These are phyloP conservation scores for Paedocypris sp. DNA, from an alignment of 2,113 vertebrate genomes.

Conservation along the genomic window DNA sequence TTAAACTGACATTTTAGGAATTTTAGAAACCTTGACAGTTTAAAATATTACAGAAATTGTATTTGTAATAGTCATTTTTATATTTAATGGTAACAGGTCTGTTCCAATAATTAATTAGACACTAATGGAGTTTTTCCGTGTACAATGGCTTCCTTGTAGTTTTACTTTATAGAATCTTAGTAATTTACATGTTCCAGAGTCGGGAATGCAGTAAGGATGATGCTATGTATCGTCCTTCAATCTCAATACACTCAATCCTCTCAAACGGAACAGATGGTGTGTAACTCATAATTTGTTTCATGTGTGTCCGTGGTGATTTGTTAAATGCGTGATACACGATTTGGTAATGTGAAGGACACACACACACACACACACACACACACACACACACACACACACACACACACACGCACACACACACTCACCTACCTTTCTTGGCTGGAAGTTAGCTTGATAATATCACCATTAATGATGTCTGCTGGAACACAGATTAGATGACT, in stretches of 20 bases:
- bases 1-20: too few species aligned
- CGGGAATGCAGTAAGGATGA: too few species aligned
- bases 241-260: neutral
- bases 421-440: neutral
- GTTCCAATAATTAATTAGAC: too few species aligned
- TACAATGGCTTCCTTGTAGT: too few species aligned
- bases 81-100: too few species aligned
- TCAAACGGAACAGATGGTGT: neutral
- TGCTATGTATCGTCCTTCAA: slow-evolving; percentile 5
- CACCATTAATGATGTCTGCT: slow-evolving; percentile 7
- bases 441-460: neutral
- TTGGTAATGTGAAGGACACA: slow-evolving; percentile 17
- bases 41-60: too few species aligned
- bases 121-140: too few species aligned
- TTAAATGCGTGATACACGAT: slow-evolving; percentile 15
- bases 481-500: slow-evolving; percentile 1
- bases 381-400: neutral
- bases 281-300: neutral
- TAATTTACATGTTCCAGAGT: too few species aligned
- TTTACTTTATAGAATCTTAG: too few species aligned
- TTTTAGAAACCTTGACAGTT: too few species aligned
- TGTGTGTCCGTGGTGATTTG: neutral
- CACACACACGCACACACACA: neutral
- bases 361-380: neutral
- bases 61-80: too few species aligned